These are phyloP conservation scores for Trachurus trachurus DNA, from an alignment of 2,797 vertebrate genomes.

Conservation along the genomic window DNA sequence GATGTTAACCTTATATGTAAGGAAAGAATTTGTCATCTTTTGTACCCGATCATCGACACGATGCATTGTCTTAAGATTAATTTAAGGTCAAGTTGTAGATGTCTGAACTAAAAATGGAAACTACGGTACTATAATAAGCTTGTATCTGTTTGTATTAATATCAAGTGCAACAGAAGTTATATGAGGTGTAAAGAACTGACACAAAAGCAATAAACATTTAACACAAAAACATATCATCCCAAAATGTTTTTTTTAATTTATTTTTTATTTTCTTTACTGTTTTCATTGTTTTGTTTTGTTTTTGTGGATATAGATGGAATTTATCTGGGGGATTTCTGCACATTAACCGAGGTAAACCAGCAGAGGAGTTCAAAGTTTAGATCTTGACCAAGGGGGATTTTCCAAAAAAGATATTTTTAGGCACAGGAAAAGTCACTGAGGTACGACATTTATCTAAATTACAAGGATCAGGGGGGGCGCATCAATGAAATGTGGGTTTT, in stretches of 20 bases:
- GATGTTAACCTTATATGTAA: not conserved
- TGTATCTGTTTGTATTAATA: too few relatives aligned
- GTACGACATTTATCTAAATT: slow-evolving; percentile 10
- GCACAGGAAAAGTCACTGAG: slow-evolving; percentile 38
- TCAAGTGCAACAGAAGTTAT: not conserved
- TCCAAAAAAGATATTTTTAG: slow-evolving; percentile 15
- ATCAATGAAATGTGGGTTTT: not conserved
- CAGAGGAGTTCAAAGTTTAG: slow-evolving; percentile 23
- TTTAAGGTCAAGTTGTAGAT: not conserved
- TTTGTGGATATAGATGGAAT: not conserved
- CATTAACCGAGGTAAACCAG: slow-evolving; percentile 20
- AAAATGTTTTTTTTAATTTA: not conserved
- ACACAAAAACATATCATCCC: slow-evolving; percentile 12
- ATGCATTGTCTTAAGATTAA: not conserved
- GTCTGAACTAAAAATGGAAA: not conserved
- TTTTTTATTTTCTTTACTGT: slow-evolving; percentile 6
- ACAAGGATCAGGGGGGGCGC: not conserved
- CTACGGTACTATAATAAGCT: too few relatives aligned
- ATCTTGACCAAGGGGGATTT: slow-evolving; percentile 16
- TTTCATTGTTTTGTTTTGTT: not conserved
- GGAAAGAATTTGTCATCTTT: not conserved
- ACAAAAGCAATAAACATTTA: slow-evolving; percentile 21
- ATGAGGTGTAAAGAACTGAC: not conserved
- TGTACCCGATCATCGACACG: not conserved
- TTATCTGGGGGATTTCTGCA: slow-evolving; percentile 16